These are phyloP conservation scores for Cyprinodon variegatus DNA, from an alignment of 2,113 vertebrate genomes.

Conservation along the genomic window DNA sequence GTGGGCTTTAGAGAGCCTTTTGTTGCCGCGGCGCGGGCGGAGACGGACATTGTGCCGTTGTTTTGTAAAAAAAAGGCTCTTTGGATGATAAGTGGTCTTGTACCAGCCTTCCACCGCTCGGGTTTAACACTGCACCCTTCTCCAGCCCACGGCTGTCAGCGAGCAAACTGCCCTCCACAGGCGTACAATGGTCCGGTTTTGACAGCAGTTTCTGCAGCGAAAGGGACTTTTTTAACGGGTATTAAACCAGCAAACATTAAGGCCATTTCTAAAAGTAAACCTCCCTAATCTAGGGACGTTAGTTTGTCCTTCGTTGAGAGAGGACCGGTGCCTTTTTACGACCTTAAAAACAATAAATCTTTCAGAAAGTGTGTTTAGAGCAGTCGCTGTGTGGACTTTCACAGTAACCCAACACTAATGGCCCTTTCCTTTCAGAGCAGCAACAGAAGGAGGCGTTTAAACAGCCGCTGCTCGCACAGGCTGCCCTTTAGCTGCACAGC, in stretches of 20 bases:
- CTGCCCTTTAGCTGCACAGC: slow-evolving; percentile 48
- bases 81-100: slow-evolving; percentile 42
- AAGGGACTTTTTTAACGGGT: background rate
- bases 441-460: slow-evolving; percentile 57
- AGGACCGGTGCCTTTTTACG: slow-evolving; percentile 4
- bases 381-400: slow-evolving; percentile 45
- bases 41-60: slow-evolving; percentile 53
- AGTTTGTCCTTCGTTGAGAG: background rate
- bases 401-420: slow-evolving; percentile 65
- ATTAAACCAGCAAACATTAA: background rate
- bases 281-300: background rate
- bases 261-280: background rate
- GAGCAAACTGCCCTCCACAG: slow-evolving; percentile 53
- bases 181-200: slow-evolving; percentile 55
- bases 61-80: slow-evolving; percentile 37
- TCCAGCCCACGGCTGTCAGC: slow-evolving; percentile 38
- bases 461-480: slow-evolving; percentile 41
- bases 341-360: slow-evolving; percentile 31
- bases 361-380: slow-evolving; percentile 30
- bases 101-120: slow-evolving; percentile 68
- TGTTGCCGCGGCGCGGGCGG: slow-evolving; percentile 34
- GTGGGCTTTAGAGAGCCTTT: slow-evolving; percentile 61
- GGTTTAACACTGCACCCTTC: slow-evolving; percentile 34
- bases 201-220: background rate
- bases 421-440: slow-evolving; percentile 54